Conservation (phyloP, 2,797 vertebrate species). For the Gymnocypris eckloni region DNA sequence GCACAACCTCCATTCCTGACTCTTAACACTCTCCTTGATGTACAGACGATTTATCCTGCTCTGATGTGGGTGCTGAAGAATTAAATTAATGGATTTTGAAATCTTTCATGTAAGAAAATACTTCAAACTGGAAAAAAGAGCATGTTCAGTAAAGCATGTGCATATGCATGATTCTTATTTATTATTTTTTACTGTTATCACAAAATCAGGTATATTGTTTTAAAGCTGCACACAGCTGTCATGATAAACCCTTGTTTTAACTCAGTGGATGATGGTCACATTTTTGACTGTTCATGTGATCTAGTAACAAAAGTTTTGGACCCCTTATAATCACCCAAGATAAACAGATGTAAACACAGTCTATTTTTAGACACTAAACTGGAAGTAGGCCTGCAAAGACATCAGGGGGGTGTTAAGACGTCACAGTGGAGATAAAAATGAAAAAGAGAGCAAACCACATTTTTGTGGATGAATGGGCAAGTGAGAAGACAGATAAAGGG, state of each 20-base stretch:
- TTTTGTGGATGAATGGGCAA: neutral
- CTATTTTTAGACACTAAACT: neutral
- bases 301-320: neutral
- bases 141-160: neutral
- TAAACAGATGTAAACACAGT: neutral
- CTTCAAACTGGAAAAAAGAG: neutral
- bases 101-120: neutral
- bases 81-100: neutral
- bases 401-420: neutral
- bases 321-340: neutral
- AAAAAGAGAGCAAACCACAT: neutral
- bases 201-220: neutral
- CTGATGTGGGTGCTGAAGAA: neutral
- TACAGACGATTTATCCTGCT: neutral
- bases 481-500: slow-evolving; percentile 14
- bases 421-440: neutral
- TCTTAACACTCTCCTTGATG: neutral
- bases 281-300: neutral
- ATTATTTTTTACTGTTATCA: neutral
- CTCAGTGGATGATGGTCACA: neutral
- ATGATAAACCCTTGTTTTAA: neutral
- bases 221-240: neutral
- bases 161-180: neutral
- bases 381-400: neutral
- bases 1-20: neutral